Evolutionary conservation across 2,113 vertebrate species (phyloP).

Genomic region (Phaethornis superciliosus): DNA sequence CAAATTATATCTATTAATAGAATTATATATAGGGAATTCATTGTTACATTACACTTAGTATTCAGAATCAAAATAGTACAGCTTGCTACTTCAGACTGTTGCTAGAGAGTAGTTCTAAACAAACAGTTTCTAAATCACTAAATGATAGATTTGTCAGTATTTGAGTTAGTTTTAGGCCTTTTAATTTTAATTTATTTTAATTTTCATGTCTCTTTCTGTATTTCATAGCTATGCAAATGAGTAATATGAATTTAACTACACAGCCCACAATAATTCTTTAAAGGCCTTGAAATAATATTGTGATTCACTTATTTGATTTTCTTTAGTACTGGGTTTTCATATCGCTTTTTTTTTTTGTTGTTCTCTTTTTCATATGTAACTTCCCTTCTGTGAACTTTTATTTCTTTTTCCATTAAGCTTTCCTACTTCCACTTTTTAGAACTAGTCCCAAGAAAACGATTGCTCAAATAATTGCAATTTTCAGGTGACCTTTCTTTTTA

Average conservation of each 20-base stretch:
- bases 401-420: not conserved
- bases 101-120: not conserved
- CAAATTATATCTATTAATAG: not conserved
- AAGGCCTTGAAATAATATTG: not conserved
- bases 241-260: not conserved
- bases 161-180: not conserved
- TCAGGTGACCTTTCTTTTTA: not conserved
- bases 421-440: not conserved
- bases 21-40: not conserved
- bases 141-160: not conserved
- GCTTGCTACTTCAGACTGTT: not conserved
- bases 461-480: not conserved
- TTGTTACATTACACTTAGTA: not conserved
- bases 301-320: not conserved
- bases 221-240: not conserved
- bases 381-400: not conserved
- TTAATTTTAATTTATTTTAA: not conserved
- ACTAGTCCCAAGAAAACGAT: not conserved
- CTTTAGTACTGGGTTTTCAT: not conserved
- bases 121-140: not conserved
- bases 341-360: not conserved
- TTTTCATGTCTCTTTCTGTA: not conserved
- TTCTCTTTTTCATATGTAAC: not conserved
- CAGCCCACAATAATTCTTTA: not conserved
- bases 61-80: not conserved